Conservation (phyloP, 1,140 invertebrate genomes). For the Cyphomyrmex costatus region DNA sequence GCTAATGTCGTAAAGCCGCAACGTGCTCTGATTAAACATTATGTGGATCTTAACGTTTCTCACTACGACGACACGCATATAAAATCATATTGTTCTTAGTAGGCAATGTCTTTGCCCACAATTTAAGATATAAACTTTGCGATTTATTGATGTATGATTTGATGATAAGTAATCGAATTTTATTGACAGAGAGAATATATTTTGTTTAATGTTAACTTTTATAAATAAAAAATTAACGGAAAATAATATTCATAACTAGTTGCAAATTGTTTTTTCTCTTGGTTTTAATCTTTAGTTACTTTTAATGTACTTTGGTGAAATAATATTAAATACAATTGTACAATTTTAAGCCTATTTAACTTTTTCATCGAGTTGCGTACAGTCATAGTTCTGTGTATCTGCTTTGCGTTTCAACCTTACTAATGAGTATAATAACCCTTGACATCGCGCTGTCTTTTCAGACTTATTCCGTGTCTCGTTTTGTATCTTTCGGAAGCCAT, state of each 20-base stretch:
- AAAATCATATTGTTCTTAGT: neutral
- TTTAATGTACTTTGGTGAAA: neutral
- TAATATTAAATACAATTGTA: neutral
- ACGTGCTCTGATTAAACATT: constrained; percentile 87
- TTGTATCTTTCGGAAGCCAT: constrained; percentile 72
- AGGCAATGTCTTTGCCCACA: neutral
- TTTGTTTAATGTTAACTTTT: neutral
- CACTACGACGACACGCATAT: constrained; percentile 55
- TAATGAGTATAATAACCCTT: constrained; percentile 75
- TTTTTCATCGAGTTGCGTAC: constrained; percentile 2
- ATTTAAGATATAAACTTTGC: neutral
- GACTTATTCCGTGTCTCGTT: constrained; percentile 54
- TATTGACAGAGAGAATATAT: neutral
- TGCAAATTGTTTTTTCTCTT: neutral
- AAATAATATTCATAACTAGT: neutral
- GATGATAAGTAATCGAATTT: neutral
- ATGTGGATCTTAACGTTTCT: constrained; percentile 82
- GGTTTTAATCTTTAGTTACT: neutral
- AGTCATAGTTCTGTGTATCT: neutral
- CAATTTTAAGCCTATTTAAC: neutral
- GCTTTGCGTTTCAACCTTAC: constrained; percentile 17
- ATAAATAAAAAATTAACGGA: neutral
- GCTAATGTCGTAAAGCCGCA: constrained; percentile 86
- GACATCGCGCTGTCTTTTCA: constrained; percentile 31
- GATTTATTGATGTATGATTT: neutral